Evolutionary conservation across 2,888 invertebrate species (phyloP).

Genomic region (Drosophila robusta): DNA sequence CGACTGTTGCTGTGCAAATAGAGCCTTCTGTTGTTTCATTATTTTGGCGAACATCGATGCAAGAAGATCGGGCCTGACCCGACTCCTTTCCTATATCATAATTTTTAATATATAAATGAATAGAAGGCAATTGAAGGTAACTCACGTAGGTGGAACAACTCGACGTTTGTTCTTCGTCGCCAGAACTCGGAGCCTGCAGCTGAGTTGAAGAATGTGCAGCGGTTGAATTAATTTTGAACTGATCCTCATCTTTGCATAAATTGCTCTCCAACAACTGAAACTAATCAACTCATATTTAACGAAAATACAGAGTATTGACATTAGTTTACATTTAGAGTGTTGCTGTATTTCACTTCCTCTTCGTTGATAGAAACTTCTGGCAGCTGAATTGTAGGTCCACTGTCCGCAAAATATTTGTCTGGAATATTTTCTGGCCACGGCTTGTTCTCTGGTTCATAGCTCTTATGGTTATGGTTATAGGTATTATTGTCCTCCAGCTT

Average conservation of each 20-base stretch:
- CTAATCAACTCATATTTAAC: neutral
- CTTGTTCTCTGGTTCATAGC: neutral
- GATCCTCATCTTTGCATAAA: neutral
- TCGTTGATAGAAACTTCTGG: slow-evolving; percentile 17
- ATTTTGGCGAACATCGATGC: slow-evolving; percentile 11
- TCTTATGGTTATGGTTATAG: neutral
- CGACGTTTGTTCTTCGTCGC: slow-evolving; percentile 16
- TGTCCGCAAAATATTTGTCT: neutral
- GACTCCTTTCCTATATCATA: slow-evolving; percentile 9
- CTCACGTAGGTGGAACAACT: slow-evolving; percentile 7
- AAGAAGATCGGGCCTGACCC: slow-evolving; percentile 5
- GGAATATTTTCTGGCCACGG: neutral
- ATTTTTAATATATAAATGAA: neutral
- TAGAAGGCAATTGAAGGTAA: neutral
- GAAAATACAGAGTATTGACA: no score
- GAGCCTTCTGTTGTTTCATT: slow-evolving; percentile 20
- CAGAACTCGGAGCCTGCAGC: slow-evolving; percentile 1
- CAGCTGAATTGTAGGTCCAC: slow-evolving; percentile 9
- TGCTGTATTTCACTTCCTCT: slow-evolving; percentile 25
- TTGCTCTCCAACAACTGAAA: slow-evolving; percentile 2
- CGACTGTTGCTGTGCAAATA: slow-evolving; percentile 1
- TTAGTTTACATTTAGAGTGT: slow-evolving; percentile 13
- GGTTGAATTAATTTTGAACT: neutral
- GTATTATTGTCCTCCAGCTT: neutral
- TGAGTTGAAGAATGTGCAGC: slow-evolving; percentile 3